Evolutionary conservation across 2,797 vertebrate species (phyloP).

Genomic region (Avahi laniger): DNA sequence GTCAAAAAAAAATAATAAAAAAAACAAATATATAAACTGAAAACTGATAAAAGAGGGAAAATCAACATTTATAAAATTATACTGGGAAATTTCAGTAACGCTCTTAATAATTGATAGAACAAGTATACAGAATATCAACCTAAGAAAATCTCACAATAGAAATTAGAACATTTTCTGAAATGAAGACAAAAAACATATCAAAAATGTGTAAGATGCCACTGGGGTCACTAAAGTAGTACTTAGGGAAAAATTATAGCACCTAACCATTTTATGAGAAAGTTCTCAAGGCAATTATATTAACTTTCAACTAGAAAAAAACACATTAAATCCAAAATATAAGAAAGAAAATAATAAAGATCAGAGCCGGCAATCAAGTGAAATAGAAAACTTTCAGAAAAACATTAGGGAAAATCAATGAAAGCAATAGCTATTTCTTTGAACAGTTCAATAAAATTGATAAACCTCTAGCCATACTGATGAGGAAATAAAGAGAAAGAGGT

Average conservation of each 20-base stretch:
- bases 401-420: background rate
- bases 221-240: background rate
- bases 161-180: background rate
- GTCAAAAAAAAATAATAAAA: too few species aligned
- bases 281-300: background rate
- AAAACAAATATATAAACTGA: background rate
- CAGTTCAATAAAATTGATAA: background rate
- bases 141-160: background rate
- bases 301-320: background rate
- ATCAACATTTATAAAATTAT: constrained; percentile 33
- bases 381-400: background rate
- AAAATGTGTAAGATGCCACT: background rate
- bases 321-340: background rate
- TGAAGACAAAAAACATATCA: background rate
- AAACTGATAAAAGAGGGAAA: background rate
- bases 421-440: background rate
- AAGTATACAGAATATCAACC: background rate
- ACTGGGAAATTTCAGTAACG: background rate
- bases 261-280: background rate
- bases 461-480: background rate
- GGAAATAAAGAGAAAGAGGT: constrained; percentile 6
- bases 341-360: constrained; percentile 13
- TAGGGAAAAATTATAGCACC: background rate
- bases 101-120: background rate
- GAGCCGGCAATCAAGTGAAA: background rate